Evolutionary conservation across 2,797 vertebrate genomes (phyloP), one percentile per base, ranked within the genome.

Genomic region (Scarus forsteni): DNA sequence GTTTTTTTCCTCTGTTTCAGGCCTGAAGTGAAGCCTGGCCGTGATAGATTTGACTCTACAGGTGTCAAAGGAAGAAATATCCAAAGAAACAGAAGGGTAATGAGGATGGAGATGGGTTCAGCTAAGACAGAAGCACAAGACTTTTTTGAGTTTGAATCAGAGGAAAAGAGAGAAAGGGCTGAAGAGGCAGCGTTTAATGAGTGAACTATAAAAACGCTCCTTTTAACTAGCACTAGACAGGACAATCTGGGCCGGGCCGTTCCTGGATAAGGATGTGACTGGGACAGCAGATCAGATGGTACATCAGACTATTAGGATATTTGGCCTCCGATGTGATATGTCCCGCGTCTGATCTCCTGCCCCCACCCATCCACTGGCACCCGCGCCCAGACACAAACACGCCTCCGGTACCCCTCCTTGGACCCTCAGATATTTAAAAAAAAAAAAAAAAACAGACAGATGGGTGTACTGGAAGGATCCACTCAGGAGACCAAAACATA

Each of bases 401-500:
- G 19, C 76, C 75, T 70, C 65, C 15, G 8, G 27, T 68, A 73
- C 79, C 78, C 77, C 71, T 76, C 68, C 73, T 85, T 59, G 19
- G 73, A 83, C 59, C 73, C 76, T 16, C 78, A 1, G 3, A 34
- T 27, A 27, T 27, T 27, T 2, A 27, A 51, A 34, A 79, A 84
- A 27, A 27, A 51, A 34, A 79, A 84, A 76, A 81, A 75, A 85
- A 60, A 88, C 79, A 75, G 83, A 91, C 90, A 92, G 90, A 94
- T 89, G 84, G 90, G 77, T 84, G 72, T 74, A 77, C 76, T 88
- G 80, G 79, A 79, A 85, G 88, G 77, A 86, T 86, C 84, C 83
- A 86, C 83, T 86, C 70, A 72, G 85, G 89, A 90, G 83, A 92
- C 82, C 85, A 87, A 91, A 92, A 90, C 85, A 90, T 88, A 86